Conservation (phyloP, 2,888 invertebrate genomes). For the Acholoe squamosa region DNA sequence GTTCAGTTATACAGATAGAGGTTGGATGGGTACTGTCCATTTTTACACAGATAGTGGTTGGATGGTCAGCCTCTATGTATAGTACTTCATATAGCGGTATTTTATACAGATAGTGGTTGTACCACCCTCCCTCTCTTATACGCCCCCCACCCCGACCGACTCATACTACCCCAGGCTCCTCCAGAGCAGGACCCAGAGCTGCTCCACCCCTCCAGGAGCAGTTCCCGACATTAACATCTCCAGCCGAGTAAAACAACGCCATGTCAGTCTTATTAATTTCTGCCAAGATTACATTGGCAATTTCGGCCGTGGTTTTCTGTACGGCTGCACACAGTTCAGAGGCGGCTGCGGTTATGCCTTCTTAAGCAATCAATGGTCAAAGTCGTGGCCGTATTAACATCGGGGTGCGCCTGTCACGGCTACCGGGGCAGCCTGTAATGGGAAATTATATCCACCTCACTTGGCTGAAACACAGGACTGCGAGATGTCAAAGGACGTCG, state of each 20-base stretch:
- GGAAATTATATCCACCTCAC: slow-evolving; percentile 60
- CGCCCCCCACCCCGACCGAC: not conserved
- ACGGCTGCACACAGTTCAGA: slow-evolving; percentile 39
- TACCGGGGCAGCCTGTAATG: slow-evolving; percentile 36
- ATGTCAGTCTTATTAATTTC: slow-evolving; percentile 60
- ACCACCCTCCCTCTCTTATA: not conserved
- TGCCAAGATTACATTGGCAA: slow-evolving; percentile 60
- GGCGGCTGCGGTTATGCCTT: slow-evolving; percentile 44
- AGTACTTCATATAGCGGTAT: too few species aligned
- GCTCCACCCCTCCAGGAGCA: not conserved
- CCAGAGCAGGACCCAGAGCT: not conserved
- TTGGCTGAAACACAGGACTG: slow-evolving; percentile 60
- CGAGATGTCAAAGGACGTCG: slow-evolving; percentile 60
- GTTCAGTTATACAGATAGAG: too few species aligned
- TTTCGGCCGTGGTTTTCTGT: slow-evolving; percentile 54
- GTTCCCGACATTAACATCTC: slow-evolving; percentile 26
- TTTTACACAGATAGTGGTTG: too few species aligned
- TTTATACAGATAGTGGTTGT: too few species aligned
- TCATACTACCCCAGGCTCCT: not conserved
- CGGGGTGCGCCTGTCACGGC: slow-evolving; percentile 57
- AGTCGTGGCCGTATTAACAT: slow-evolving; percentile 60
- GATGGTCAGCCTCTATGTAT: too few species aligned
- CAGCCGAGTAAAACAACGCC: slow-evolving; percentile 58
- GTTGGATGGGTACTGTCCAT: too few species aligned
- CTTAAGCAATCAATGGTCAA: slow-evolving; percentile 59